These are phyloP conservation scores for Cololabis saira DNA, from an alignment of 2,113 vertebrate genomes.

Conservation along the genomic window DNA sequence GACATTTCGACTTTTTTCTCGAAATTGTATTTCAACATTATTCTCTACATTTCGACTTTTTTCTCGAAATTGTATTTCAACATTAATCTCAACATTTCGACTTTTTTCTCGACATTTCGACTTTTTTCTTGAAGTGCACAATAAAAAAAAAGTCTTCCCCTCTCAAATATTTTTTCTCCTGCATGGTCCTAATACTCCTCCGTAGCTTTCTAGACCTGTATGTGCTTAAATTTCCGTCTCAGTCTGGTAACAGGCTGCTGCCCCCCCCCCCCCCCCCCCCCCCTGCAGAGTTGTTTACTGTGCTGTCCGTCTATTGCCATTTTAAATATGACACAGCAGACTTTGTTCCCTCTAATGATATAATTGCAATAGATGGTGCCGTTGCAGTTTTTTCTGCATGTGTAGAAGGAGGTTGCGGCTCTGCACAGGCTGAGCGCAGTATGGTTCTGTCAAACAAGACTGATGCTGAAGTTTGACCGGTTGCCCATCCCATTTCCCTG, in stretches of 20 bases:
- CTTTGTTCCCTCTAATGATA: slow-evolving; percentile 12
- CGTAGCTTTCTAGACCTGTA: neutral
- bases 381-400: slow-evolving; percentile 1
- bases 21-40: too few species aligned
- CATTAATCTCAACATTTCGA: too few species aligned
- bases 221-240: slow-evolving; percentile 2
- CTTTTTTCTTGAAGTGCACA: too few species aligned
- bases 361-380: slow-evolving; percentile 11
- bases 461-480: slow-evolving; percentile 4
- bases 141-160: too few species aligned
- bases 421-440: slow-evolving; percentile 9
- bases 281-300: slow-evolving; percentile 45
- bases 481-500: neutral
- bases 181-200: too few species aligned
- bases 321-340: slow-evolving; percentile 19
- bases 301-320: slow-evolving; percentile 32
- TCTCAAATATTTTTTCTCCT: too few species aligned
- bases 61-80: too few species aligned
- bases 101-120: too few species aligned
- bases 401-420: slow-evolving; percentile 15
- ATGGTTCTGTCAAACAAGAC: neutral
- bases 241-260: neutral
- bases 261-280: slow-evolving; percentile 8
- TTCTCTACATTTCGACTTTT: too few species aligned
- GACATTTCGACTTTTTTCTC: too few species aligned